phyloP scores from a whole-genome alignment of 2,113 vertebrate genomes.

The Isichthys henryi region DNA sequence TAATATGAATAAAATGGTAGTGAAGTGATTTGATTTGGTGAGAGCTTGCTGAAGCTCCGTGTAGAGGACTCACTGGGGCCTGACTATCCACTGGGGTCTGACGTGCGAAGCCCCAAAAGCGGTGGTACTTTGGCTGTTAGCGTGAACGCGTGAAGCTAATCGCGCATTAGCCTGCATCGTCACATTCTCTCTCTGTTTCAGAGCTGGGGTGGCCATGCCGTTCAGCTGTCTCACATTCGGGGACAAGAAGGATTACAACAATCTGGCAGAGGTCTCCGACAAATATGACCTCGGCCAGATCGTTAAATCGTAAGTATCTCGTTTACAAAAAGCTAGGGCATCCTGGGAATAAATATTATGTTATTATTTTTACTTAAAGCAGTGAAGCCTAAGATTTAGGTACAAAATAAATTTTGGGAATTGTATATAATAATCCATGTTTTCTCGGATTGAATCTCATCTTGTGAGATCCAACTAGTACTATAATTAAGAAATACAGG shows the following conservation, averaged over 20 bases:
- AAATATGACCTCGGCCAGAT: slow-evolving; percentile 98
- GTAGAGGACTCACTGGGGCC: background rate
- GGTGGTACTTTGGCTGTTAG: background rate
- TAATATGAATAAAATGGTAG: background rate
- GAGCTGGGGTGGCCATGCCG: slow-evolving; percentile 83
- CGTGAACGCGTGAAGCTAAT: background rate
- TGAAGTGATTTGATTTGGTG: background rate
- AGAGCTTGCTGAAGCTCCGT: background rate
- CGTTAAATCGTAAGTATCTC: slow-evolving; percentile 88
- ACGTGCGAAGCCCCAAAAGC: background rate
- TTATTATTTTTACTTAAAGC: background rate
- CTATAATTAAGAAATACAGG: background rate
- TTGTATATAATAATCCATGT: background rate
- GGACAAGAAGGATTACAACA: slow-evolving; percentile 97
- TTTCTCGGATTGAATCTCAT: background rate
- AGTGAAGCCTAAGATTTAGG: background rate
- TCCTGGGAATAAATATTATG: background rate
- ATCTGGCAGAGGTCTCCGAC: slow-evolving; percentile 91
- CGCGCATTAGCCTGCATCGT: background rate
- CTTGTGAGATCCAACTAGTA: background rate
- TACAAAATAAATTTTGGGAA: background rate
- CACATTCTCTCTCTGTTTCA: slow-evolving; percentile 34
- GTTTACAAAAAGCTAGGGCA: background rate
- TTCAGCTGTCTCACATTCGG: slow-evolving; percentile 96
- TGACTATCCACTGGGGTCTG: background rate